Conservation (phyloP, 2,797 vertebrate genomes). For the Octomys mimax region DNA sequence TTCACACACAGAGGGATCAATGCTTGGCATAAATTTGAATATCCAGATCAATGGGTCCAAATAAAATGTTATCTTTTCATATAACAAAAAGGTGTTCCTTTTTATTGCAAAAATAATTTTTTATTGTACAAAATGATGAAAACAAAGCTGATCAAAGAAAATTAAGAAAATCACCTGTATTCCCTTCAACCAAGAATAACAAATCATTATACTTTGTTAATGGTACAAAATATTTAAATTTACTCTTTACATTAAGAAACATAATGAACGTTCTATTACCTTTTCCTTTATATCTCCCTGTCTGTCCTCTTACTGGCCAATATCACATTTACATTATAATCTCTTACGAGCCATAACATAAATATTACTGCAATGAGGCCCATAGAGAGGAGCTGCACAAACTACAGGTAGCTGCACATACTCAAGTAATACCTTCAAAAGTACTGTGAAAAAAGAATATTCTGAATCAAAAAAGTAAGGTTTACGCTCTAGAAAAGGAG, state of each 20-base stretch:
- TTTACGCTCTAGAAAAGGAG: not conserved
- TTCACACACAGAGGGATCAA: not conserved
- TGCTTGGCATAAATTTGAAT: not conserved
- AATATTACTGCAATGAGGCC: not conserved
- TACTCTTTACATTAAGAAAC: not conserved
- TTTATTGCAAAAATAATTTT: not conserved
- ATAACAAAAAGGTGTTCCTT: not conserved
- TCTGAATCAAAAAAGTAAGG: not conserved
- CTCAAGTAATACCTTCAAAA: not conserved
- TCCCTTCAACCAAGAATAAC: not conserved
- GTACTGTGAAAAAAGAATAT: not conserved
- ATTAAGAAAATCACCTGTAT: not conserved
- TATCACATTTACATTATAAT: not conserved
- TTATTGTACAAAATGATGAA: slow-evolving; percentile 12
- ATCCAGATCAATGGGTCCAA: not conserved
- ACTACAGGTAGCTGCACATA: not conserved
- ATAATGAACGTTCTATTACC: not conserved
- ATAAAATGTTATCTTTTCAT: slow-evolving; percentile 23
- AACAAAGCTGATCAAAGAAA: not conserved
- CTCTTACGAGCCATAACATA: not conserved
- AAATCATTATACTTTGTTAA: not conserved
- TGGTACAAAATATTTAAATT: not conserved
- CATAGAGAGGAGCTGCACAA: not conserved
- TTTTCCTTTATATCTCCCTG: not conserved
- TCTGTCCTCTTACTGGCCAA: not conserved